Evolutionary conservation across 1,140 invertebrate genomes (phyloP), one percentile per base, ranked within the genome.

Genomic region (Drosophila gunungcola): DNA sequence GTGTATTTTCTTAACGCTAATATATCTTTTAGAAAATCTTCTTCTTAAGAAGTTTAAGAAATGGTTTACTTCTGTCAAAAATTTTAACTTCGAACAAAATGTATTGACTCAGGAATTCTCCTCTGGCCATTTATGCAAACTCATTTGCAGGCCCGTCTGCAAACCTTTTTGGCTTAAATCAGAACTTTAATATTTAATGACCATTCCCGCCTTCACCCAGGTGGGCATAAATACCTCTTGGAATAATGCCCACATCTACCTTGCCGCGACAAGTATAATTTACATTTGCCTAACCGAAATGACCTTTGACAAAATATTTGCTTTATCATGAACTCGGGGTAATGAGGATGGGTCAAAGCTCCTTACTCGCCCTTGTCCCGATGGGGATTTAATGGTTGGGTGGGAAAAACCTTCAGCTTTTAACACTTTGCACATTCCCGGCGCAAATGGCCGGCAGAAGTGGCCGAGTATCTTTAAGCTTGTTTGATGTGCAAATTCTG

Each of bases 401-500:
- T 52, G 53, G 58, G 27, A 43, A 56, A 74, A 74, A 68, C 55
- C 63, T 74, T 61, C 54, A 73, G 78, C 61, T 79, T 61, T 68
- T 76, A 79, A 84, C 80, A 77, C 81, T 84, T 77, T 76, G 61
- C 61, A 76, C 55, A 61, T 68, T 58, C 63, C 67, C 60, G 56
- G 48, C 46, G 42, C 73, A 74, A 85, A 80, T 81, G 78, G 82
- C 55, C 82, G 62, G 69, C 73, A 67, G 65, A 79, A 79, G 72
- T 70, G 63, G 45, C 75, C 79, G 64, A 88, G 82, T 72, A 77
- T 76, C 79, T 83, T 77, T 53, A 80, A 89, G 86, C 84, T 64
- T 77, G 79, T 89, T 88, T 89, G 79, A 83, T 88, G 84, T 88
- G 83, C 83, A 88, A 88, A 88, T 88, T 73, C 80, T 46, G 43